Percentiles rank a stretch among this genome's conserved stretches.
Conservation (phyloP, 2,888 invertebrate genomes). For the Nomada goodeniana region DNA sequence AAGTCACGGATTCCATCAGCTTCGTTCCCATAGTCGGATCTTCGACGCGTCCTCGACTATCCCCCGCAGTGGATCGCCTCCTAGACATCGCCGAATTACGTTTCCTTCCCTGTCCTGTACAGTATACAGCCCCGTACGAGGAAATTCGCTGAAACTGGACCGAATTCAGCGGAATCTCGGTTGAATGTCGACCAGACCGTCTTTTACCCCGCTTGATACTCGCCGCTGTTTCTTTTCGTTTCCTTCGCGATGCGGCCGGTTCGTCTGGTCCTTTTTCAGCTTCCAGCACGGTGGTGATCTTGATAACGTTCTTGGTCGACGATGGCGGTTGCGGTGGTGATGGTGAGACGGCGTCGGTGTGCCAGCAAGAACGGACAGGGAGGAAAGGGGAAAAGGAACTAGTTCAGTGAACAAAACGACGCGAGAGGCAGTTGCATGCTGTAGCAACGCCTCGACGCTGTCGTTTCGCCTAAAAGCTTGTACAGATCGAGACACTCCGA, state of each 20-base stretch:
- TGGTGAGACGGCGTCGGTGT: constrained; percentile 65
- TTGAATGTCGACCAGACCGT: constrained; percentile 17
- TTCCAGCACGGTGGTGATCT: constrained; percentile 71
- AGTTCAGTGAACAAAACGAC: constrained; percentile 84
- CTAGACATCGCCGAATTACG: background rate
- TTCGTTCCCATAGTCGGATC: constrained; percentile 5
- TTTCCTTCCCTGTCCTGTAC: background rate
- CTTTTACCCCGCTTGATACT: background rate
- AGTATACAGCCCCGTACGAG: background rate
- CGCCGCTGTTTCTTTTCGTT: constrained; percentile 1
- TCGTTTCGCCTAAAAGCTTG: constrained; percentile 59
- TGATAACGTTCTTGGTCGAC: constrained; percentile 63
- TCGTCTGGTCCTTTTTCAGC: constrained; percentile 34
- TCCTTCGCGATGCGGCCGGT: background rate
- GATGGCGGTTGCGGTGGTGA: constrained; percentile 62
- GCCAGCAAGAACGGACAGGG: constrained; percentile 62
- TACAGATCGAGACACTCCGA: constrained; percentile 46
- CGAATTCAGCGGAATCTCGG: constrained; percentile 49
- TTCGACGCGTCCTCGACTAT: background rate
- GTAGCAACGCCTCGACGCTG: constrained; percentile 71
- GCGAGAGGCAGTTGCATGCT: constrained; percentile 77
- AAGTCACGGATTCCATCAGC: constrained; percentile 39
- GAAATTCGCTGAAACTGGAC: constrained; percentile 37
- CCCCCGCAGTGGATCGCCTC: background rate
- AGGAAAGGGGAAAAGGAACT: constrained; percentile 80